Conservation (phyloP, 2,797 vertebrate genomes). For the Rhinoraja longicauda region DNA sequence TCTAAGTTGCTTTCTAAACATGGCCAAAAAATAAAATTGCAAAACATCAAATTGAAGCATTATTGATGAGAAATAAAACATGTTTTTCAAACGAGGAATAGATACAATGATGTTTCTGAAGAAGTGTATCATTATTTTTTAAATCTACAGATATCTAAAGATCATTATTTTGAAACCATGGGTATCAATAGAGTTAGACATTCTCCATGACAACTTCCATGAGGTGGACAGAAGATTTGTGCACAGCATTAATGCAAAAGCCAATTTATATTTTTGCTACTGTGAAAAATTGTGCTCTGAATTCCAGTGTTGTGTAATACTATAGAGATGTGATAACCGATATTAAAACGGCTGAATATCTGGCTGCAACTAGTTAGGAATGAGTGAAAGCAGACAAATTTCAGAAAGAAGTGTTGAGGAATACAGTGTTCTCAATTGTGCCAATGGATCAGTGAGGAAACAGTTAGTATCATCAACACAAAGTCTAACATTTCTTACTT, state of each 20-base stretch:
- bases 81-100: neutral
- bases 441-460: neutral
- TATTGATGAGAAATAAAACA: neutral
- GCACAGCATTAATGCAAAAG: neutral
- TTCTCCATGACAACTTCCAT: neutral
- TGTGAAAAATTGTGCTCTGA: neutral
- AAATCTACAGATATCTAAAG: neutral
- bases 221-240: neutral
- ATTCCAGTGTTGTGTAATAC: neutral
- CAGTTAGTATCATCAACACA: neutral
- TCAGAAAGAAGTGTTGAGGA: neutral
- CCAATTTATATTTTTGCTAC: neutral
- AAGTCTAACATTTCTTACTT: neutral
- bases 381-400: neutral
- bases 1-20: neutral
- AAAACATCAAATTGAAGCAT: neutral
- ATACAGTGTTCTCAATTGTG: neutral
- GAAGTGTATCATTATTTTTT: neutral
- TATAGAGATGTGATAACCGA: neutral
- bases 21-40: neutral
- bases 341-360: neutral
- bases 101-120: neutral
- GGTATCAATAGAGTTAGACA: neutral
- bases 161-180: neutral
- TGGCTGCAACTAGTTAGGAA: neutral